A percentile compares a stretch with the other conserved stretches of the same genome.
Evolutionary conservation across 2,888 invertebrate species (phyloP).

Genomic region (Pachydiplax longipennis): DNA sequence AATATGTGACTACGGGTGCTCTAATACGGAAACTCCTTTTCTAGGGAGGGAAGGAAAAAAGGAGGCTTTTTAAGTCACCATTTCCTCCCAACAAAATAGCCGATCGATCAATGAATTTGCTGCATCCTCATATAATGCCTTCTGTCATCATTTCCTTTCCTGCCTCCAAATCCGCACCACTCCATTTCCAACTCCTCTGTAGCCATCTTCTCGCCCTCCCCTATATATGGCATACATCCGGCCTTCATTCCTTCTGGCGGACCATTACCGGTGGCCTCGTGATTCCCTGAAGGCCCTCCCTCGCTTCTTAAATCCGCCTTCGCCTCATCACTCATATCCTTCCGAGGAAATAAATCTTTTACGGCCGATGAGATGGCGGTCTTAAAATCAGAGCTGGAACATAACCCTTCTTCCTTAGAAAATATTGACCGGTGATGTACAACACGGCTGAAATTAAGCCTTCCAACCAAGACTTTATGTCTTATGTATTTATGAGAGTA

Average conservation of each 20-base stretch:
- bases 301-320: background rate
- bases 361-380: background rate
- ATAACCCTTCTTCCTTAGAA: too few relatives aligned
- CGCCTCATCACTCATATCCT: background rate
- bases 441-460: too few relatives aligned
- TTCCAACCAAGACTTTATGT: too few relatives aligned
- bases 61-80: too few relatives aligned
- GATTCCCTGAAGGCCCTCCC: background rate
- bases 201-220: background rate
- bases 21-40: too few relatives aligned
- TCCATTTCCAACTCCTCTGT: background rate
- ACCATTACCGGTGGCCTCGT: background rate
- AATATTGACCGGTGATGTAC: too few relatives aligned
- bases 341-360: background rate
- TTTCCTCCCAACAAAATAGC: too few relatives aligned
- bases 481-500: too few relatives aligned
- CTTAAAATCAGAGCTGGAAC: background rate
- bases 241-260: background rate
- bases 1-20: too few relatives aligned
- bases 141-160: background rate
- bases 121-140: too few relatives aligned
- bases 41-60: too few relatives aligned
- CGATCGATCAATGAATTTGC: too few relatives aligned
- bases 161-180: background rate
- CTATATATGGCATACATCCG: background rate